A percentile compares a stretch with the other conserved stretches of the same genome.
Conservation (phyloP, 2,113 vertebrate species). For the Brachypodius melanocephalos region DNA sequence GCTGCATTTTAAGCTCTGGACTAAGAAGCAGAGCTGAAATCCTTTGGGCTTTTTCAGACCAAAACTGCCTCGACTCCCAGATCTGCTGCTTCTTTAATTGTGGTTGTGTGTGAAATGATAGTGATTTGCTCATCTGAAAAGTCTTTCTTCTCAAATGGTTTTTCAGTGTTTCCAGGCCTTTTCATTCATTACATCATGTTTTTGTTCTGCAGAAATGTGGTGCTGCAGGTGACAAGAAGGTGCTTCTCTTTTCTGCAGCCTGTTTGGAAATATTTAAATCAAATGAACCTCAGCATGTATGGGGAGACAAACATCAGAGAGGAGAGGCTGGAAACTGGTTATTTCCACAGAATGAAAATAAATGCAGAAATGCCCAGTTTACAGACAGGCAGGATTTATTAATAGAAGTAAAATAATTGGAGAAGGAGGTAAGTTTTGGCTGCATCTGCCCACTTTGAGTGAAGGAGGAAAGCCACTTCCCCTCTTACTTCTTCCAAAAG, state of each 20-base stretch:
- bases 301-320: not conserved
- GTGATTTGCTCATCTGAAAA: fast-evolving
- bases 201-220: not conserved
- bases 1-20: not conserved
- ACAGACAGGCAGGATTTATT: not conserved
- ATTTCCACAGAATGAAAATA: not conserved
- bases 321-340: not conserved
- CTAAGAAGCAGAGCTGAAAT: not conserved
- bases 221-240: not conserved
- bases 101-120: not conserved
- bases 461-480: not conserved
- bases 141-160: not conserved
- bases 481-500: not conserved
- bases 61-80: fast-evolving
- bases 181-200: fast-evolving
- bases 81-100: not conserved
- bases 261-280: not conserved
- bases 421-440: not conserved
- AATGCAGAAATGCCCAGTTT: not conserved
- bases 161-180: not conserved
- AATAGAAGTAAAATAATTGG: not conserved
- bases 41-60: not conserved
- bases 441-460: not conserved
- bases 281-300: not conserved
- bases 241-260: not conserved